Evolutionary conservation across 2,888 invertebrate species (phyloP), one percentile per base, ranked within the genome.

Genomic region (Cryptus viduatorius): DNA sequence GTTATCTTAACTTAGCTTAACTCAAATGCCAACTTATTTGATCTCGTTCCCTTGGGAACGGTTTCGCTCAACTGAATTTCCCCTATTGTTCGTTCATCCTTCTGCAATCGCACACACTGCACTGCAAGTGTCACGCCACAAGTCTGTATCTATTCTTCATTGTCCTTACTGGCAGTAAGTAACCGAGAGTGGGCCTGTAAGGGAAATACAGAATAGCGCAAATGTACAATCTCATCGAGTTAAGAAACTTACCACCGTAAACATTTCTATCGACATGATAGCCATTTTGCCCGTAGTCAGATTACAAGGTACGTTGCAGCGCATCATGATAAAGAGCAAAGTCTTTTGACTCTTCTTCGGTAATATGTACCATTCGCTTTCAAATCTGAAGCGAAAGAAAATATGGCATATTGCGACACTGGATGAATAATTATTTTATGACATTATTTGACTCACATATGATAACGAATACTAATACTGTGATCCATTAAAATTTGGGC

Each of bases 401-500:
- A 8, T 3, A 37, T 37, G 7, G 19, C 3, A 19, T 19, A 10
- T 2, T 7, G 10, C 53, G 8, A 19, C 16, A 8, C 10, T 16
- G 3, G 2, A 7, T 19, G 19, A 19, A 1, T 53, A 8, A 53
- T 16, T n/a, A 16, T 53, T n/a, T 50, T n/a, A 50, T 4, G 16
- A 61, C 16, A 3, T 37, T 42, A 3, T 1, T 0, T 12, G 37
- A 46, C 61, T 59, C 46, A 78, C 78, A 78, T 59, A 14, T 46
- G 37, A 12, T 24, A 31, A 16, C 69, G 37, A 78, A 78, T 46
- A 12, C 37, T n/a, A 14, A 4, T 19, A 61, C 69, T 78, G 46
- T 48, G 46, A 69, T 78, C 61, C 46, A 48, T 31, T 69, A 78
- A 31, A 14, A 59, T 78, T 16, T 69, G 78, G 12, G 59, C 44